These are phyloP conservation scores for Teleogryllus occipitalis DNA, from an alignment of 1,140 invertebrate genomes.

Conservation along the genomic window DNA sequence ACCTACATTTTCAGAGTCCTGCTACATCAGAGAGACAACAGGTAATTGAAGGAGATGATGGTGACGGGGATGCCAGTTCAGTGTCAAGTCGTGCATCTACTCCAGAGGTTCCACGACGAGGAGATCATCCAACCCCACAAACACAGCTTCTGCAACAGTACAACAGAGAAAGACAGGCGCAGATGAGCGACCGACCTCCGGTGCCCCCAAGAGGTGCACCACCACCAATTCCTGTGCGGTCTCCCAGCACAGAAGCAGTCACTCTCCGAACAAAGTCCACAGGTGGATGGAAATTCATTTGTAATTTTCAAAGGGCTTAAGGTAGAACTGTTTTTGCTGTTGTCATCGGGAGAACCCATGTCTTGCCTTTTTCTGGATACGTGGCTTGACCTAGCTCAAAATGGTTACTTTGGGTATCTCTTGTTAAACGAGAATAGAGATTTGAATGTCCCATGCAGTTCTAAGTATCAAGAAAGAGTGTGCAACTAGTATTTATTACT, in stretches of 20 bases:
- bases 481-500: no score
- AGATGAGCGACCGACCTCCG: slow-evolving; percentile 43
- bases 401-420: no score
- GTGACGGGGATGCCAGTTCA: slow-evolving; percentile 26
- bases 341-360: no score
- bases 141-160: slow-evolving; percentile 28
- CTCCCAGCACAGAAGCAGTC: slow-evolving; percentile 30
- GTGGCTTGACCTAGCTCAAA: no score
- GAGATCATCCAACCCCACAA: slow-evolving; percentile 18
- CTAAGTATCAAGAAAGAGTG: no score
- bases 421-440: no score
- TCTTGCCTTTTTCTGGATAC: no score
- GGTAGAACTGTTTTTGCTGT: no score
- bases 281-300: background rate
- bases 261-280: slow-evolving; percentile 13
- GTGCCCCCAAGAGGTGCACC: slow-evolving; percentile 46
- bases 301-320: no score
- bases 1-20: slow-evolving; percentile 30
- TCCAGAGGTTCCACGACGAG: slow-evolving; percentile 40
- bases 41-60: slow-evolving; percentile 19
- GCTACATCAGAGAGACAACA: slow-evolving; percentile 18
- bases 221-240: slow-evolving; percentile 39
- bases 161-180: slow-evolving; percentile 27
- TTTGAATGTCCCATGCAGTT: no score
- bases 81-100: slow-evolving; percentile 40